These are phyloP conservation scores for Lasiurus borealis DNA, from an alignment of 2,113 vertebrate species.

Conservation along the genomic window DNA sequence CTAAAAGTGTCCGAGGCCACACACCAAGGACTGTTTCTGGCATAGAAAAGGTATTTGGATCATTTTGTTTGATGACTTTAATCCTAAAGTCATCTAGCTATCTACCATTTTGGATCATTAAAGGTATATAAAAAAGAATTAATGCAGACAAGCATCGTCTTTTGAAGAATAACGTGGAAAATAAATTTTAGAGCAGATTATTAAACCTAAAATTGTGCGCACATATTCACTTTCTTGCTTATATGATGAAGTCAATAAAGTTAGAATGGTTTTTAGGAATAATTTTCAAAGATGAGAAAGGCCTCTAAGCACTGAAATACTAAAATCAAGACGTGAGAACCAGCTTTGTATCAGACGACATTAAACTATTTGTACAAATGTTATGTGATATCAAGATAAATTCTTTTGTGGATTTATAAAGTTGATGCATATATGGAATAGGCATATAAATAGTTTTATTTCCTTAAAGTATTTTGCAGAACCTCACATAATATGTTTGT, in stretches of 20 bases:
- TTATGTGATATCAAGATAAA: neutral
- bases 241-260: neutral
- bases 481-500: neutral
- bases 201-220: neutral
- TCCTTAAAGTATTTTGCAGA: neutral
- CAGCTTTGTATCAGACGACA: neutral
- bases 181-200: constrained; percentile 7
- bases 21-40: neutral
- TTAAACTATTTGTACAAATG: constrained; percentile 26
- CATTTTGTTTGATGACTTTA: constrained; percentile 8
- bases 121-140: neutral
- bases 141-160: neutral
- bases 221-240: neutral
- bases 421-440: neutral
- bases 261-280: neutral
- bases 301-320: neutral
- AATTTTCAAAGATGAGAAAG: neutral
- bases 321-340: constrained; percentile 27
- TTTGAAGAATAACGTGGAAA: constrained; percentile 27
- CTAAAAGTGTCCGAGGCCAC: neutral
- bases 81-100: neutral
- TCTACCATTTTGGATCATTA: constrained; percentile 21
- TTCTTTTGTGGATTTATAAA: constrained; percentile 6
- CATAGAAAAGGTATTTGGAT: neutral
- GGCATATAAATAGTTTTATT: neutral